Evolutionary conservation across 2,888 invertebrate genomes (phyloP).

Genomic region (Dioctria rufipes): DNA sequence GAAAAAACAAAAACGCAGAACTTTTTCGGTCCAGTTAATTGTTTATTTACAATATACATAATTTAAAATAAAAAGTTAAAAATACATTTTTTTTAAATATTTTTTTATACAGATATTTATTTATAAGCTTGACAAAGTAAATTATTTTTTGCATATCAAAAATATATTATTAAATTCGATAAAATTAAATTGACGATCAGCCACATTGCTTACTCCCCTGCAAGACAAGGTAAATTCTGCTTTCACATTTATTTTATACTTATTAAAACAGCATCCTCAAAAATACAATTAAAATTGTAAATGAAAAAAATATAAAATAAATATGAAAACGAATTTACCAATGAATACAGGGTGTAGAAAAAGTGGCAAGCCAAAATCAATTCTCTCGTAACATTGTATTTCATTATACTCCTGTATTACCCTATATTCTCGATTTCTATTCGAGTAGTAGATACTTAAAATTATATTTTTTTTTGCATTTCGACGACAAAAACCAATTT

Average conservation of each 20-base stretch:
- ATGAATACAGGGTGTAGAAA: neutral
- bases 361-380: neutral
- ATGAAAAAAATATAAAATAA: constrained; percentile 20
- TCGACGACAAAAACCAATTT: constrained; percentile 21
- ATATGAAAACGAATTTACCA: neutral
- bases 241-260: constrained; percentile 9
- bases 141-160: constrained; percentile 35
- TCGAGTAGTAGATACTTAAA: neutral
- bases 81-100: constrained; percentile 30
- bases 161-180: neutral
- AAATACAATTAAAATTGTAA: constrained; percentile 33
- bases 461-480: constrained; percentile 23
- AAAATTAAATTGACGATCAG: neutral
- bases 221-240: neutral
- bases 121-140: neutral
- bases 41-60: constrained; percentile 47
- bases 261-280: constrained; percentile 42
- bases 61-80: constrained; percentile 39
- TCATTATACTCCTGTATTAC: constrained; percentile 5
- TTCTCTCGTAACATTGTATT: constrained; percentile 6
- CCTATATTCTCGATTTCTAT: neutral
- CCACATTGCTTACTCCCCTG: neutral
- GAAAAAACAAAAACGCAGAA: no score
- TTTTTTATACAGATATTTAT: constrained; percentile 38
- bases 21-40: constrained; percentile 13